Percentiles rank a stretch among this genome's conserved stretches.
Conservation (phyloP, 35 echinoderm and acorn worm genomes). For the Ophiothrix spiculata region DNA sequence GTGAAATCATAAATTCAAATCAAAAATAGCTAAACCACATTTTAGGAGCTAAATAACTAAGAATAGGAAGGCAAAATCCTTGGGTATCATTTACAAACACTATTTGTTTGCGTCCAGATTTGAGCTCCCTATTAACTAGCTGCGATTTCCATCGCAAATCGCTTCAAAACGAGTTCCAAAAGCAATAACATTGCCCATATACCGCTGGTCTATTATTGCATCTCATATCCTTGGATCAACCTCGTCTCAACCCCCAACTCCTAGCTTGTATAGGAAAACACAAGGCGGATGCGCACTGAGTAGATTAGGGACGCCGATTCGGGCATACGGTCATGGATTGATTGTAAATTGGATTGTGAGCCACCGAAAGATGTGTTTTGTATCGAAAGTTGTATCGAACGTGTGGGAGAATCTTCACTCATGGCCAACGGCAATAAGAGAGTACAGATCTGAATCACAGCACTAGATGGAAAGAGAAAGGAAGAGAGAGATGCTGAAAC, state of each 20-base stretch:
- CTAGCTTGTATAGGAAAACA: background rate
- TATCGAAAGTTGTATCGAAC: conserved; percentile 9
- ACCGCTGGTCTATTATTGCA: conserved; percentile 6
- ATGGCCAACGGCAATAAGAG: background rate
- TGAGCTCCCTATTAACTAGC: background rate
- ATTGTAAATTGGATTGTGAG: conserved; percentile 13
- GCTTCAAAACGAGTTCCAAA: background rate
- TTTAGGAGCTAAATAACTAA: background rate
- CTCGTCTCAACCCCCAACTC: conserved; percentile 1
- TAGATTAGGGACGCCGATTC: conserved; percentile 8
- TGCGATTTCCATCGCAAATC: background rate
- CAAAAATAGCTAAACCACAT: background rate
- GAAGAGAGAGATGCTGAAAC: background rate
- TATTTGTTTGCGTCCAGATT: background rate
- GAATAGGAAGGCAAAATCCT: background rate
- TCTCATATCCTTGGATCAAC: conserved; percentile 4
- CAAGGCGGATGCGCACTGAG: background rate
- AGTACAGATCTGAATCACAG: background rate
- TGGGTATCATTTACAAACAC: background rate
- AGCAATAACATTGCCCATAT: background rate
- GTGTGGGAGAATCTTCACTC: background rate
- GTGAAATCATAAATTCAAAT: background rate
- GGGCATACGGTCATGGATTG: background rate
- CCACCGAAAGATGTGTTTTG: conserved; percentile 7
- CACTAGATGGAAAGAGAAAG: background rate